phyloP scores from a whole-genome alignment of 2,113 vertebrate species.

The Alouatta palliata region DNA sequence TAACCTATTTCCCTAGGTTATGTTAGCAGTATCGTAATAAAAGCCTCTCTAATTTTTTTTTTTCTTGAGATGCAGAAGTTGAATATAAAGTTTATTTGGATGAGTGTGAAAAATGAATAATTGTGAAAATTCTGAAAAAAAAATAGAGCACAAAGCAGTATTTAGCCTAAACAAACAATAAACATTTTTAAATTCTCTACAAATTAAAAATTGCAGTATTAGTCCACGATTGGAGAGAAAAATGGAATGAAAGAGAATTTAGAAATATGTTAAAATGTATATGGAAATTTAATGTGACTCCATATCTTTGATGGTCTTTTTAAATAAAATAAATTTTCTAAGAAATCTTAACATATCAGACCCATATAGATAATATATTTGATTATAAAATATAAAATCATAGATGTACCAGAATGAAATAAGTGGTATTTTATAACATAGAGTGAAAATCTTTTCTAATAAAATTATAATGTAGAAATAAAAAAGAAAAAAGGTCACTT shows the following conservation, averaged over 20 bases:
- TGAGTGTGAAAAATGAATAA: background rate
- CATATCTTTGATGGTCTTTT: background rate
- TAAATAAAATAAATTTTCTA: background rate
- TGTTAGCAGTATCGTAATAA: background rate
- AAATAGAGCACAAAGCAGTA: background rate
- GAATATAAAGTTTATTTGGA: background rate
- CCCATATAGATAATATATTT: background rate
- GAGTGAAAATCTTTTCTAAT: background rate
- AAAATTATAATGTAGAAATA: background rate
- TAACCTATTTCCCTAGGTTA: background rate
- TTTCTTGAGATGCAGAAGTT: background rate
- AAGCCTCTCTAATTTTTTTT: background rate
- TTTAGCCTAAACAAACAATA: background rate
- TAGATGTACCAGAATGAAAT: background rate
- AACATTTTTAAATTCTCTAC: background rate
- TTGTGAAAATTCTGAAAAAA: background rate
- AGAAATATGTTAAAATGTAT: background rate
- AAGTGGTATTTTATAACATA: background rate
- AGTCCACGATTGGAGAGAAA: background rate
- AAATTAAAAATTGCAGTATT: background rate
- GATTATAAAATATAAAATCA: background rate
- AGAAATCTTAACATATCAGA: background rate
- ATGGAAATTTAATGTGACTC: background rate
- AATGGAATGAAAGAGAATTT: background rate
- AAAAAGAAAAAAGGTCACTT: background rate